A percentile compares a stretch with the other conserved stretches of the same genome.
These are phyloP conservation scores for Gymnoscopelus microlampas DNA, from an alignment of 2,797 vertebrate species.

Conservation along the genomic window DNA sequence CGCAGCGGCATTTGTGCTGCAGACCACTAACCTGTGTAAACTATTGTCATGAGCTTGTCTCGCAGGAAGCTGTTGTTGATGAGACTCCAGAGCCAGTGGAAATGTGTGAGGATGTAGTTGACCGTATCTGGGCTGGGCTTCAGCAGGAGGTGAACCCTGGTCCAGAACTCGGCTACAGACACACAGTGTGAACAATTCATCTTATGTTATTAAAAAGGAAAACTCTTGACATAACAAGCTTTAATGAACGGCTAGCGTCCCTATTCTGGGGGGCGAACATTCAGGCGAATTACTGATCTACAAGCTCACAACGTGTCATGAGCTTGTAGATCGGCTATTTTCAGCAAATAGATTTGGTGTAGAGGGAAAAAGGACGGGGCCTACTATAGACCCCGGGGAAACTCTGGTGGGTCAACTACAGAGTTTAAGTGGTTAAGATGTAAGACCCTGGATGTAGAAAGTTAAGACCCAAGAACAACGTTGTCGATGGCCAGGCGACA, in stretches of 20 bases:
- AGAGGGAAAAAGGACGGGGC: no score
- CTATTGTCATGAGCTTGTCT: conserved; percentile 85
- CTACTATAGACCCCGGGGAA: no score
- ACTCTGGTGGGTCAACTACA: no score
- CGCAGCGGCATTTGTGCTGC: neutral
- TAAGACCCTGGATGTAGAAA: neutral
- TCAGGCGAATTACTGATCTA: no score
- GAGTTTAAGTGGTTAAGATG: neutral
- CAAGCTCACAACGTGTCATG: no score
- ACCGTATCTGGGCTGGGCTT: conserved; percentile 83
- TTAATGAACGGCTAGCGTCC: no score
- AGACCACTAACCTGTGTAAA: conserved; percentile 87
- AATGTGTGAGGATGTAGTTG: conserved; percentile 91
- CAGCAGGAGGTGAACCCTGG: conserved; percentile 76
- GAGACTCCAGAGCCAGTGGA: conserved; percentile 89
- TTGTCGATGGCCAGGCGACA: neutral
- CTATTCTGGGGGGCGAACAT: no score
- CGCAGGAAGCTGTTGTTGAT: conserved; percentile 89
- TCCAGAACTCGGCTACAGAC: conserved; percentile 87
- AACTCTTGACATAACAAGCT: neutral
- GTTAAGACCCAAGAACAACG: neutral
- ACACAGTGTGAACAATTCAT: neutral
- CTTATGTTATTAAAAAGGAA: neutral
- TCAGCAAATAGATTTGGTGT: no score
- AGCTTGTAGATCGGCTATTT: no score